These are phyloP conservation scores for Crotalus tigris DNA, from an alignment of 2,113 vertebrate genomes.

Conservation along the genomic window DNA sequence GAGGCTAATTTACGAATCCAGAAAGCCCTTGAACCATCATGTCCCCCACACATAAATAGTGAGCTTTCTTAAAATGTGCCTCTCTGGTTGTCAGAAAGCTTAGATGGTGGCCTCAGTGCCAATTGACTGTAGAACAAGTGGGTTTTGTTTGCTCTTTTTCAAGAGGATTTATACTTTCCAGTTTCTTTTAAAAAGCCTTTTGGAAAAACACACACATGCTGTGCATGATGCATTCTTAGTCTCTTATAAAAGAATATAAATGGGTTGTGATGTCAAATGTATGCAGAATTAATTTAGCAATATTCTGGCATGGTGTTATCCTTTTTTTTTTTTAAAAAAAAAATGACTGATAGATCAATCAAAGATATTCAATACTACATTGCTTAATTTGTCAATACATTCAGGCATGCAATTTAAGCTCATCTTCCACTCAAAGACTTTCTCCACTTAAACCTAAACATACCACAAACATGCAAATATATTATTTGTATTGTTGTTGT, in stretches of 20 bases:
- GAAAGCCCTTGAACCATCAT: background rate
- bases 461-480: background rate
- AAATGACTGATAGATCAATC: background rate
- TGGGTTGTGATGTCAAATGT: background rate
- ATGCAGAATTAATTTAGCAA: background rate
- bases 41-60: background rate
- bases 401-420: background rate
- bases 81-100: background rate
- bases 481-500: background rate
- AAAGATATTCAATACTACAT: background rate
- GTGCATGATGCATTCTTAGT: background rate
- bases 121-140: background rate
- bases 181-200: background rate
- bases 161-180: background rate
- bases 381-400: background rate
- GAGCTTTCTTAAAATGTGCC: constrained; percentile 8
- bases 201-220: background rate
- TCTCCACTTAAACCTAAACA: background rate
- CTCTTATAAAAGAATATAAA: background rate
- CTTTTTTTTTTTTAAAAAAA: background rate
- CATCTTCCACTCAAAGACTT: background rate
- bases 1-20: background rate
- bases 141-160: constrained; percentile 5
- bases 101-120: background rate
- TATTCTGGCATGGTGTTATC: background rate